Conservation (phyloP, 2,113 vertebrate genomes). For the Paradoxurus hermaphroditus region DNA sequence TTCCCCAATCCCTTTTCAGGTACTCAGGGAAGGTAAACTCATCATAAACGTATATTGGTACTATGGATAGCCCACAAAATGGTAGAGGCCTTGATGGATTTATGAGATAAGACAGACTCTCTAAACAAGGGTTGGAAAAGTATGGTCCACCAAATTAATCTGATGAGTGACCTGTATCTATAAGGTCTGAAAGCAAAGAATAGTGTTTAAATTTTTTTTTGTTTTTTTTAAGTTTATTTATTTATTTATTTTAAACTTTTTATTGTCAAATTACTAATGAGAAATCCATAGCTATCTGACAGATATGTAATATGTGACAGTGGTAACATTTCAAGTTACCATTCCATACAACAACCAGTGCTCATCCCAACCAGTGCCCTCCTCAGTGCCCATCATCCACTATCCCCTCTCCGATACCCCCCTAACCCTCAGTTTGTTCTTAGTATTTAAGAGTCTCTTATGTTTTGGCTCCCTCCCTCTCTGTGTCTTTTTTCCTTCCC, state of each 20-base stretch:
- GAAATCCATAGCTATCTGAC: slow-evolving; percentile 5
- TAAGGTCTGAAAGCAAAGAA: background rate
- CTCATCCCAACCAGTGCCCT: too few relatives aligned
- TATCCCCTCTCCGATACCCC: too few relatives aligned
- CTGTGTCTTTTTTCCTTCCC: too few relatives aligned
- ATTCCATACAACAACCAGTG: too few relatives aligned
- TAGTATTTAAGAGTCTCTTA: too few relatives aligned
- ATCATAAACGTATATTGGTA: background rate
- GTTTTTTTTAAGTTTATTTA: too few relatives aligned
- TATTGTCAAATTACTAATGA: background rate
- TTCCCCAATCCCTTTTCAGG: background rate
- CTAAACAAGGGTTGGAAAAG: background rate
- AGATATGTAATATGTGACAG: background rate
- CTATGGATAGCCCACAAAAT: background rate
- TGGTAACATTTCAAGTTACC: background rate
- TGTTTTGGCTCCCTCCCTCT: too few relatives aligned
- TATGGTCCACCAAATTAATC: background rate
- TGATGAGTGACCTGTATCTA: background rate
- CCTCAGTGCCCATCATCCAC: too few relatives aligned
- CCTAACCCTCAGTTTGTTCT: too few relatives aligned
- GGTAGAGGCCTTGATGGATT: background rate
- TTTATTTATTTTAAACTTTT: too few relatives aligned
- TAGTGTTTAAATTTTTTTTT: background rate
- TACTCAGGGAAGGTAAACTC: background rate
- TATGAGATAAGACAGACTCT: background rate